A percentile compares a stretch with the other conserved stretches of the same genome.
phyloP scores from a whole-genome alignment of 1,140 invertebrate species.

The Drosophila mojavensis region DNA sequence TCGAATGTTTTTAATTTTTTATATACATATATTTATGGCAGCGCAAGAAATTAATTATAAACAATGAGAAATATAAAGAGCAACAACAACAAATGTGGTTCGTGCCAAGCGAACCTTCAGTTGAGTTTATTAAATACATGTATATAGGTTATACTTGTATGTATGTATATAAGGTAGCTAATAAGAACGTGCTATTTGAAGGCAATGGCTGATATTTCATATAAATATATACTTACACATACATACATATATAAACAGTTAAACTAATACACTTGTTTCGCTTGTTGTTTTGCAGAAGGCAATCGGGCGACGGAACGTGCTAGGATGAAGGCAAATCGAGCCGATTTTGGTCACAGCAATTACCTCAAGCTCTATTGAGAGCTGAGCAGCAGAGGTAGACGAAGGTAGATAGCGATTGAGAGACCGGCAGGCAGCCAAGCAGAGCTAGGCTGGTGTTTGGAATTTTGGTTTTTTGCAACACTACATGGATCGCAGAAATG shows the following conservation, averaged over 20 bases:
- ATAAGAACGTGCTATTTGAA: slow-evolving; percentile 57
- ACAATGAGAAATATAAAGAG: slow-evolving; percentile 45
- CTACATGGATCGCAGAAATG: slow-evolving; percentile 86
- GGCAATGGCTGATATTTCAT: slow-evolving; percentile 17
- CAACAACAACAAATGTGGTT: slow-evolving; percentile 13
- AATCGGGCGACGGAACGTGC: slow-evolving; percentile 57
- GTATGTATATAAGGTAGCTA: not conserved
- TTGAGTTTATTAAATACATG: not conserved
- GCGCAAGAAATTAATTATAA: slow-evolving; percentile 61
- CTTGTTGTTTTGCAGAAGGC: slow-evolving; percentile 50
- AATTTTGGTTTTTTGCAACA: slow-evolving; percentile 68
- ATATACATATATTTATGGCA: slow-evolving; percentile 12
- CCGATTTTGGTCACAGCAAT: slow-evolving; percentile 58
- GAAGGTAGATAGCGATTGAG: not conserved
- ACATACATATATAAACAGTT: not conserved
- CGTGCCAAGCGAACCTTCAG: slow-evolving; percentile 23
- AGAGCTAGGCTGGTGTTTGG: slow-evolving; percentile 50
- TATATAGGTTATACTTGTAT: not conserved
- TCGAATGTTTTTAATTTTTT: slow-evolving; percentile 23
- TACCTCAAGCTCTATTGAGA: slow-evolving; percentile 62
- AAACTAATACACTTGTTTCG: not conserved
- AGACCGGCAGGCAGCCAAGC: slow-evolving; percentile 4
- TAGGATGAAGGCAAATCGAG: slow-evolving; percentile 77
- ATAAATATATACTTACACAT: not conserved
- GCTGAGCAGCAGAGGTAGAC: slow-evolving; percentile 3